Evolutionary conservation across 2,797 vertebrate species (phyloP).

Genomic region (Sylvia borin): DNA sequence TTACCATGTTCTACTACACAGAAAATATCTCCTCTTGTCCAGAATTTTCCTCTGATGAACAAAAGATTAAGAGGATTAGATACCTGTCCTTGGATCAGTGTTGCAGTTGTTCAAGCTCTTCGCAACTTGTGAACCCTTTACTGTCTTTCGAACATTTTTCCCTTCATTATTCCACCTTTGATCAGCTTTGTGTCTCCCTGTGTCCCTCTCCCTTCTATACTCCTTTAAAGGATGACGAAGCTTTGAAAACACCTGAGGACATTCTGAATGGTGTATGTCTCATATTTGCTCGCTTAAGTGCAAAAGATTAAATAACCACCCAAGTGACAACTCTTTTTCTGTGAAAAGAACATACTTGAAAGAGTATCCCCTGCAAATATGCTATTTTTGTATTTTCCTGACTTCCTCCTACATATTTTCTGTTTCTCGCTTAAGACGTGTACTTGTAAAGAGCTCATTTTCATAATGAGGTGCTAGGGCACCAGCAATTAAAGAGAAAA

Average conservation of each 20-base stretch:
- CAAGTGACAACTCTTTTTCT: not conserved
- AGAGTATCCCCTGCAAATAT: not conserved
- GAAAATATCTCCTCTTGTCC: conserved; percentile 29
- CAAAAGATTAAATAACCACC: not conserved
- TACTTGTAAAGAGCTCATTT: not conserved
- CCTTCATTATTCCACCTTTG: conserved; percentile 7
- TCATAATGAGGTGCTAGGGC: not conserved
- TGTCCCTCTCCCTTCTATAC: not conserved
- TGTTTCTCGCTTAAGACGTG: not conserved
- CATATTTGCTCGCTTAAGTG: not conserved
- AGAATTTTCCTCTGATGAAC: conserved; percentile 24
- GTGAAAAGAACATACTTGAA: not conserved
- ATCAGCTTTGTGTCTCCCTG: not conserved
- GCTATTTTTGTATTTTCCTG: not conserved
- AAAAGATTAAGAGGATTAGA: conserved; percentile 57
- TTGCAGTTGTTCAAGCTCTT: not conserved
- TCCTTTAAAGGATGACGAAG: not conserved
- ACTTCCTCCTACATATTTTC: not conserved
- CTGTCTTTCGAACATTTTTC: conserved; percentile 12
- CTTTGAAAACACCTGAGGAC: not conserved
- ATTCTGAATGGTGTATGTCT: not conserved
- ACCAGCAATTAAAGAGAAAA: not conserved
- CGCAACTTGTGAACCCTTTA: not conserved
- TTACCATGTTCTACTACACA: not conserved
- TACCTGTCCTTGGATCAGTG: conserved; percentile 8